Evolutionary conservation across 2,888 invertebrate species (phyloP), one percentile per base, ranked within the genome.

Genomic region (Stenodera caucasica): DNA sequence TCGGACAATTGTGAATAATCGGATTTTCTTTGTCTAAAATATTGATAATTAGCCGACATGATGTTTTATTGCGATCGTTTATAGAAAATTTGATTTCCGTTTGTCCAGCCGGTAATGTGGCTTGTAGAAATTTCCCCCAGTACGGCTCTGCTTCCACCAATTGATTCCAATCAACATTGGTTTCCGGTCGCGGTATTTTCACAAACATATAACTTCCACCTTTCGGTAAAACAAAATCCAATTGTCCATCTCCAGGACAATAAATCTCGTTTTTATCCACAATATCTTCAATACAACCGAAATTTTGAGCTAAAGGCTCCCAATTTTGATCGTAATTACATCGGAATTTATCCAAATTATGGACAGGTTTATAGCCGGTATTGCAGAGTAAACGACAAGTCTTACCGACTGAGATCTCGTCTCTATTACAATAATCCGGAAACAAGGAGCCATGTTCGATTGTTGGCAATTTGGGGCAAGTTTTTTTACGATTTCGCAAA

Each of bases 161-260:
- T 67, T 82, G 79, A 82, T 81, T n/a, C 84, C 85, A 88, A 75
- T 89, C 87, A 72, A 88, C 83, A 76, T 89, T 89, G 32, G 89
- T 86, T 71, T 85, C 84, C 0, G 86, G 82, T 60, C 84, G 81
- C 2, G 84, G 83, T 57, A 86, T 82, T 51, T 80, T 78, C 49
- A 86, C 81, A 59, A 80, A 75, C 68, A 82, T 81, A 14, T 81
- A 79, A 40, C 76, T 78, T 67, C 83, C 81, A 37, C 83, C 81
- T 18, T 79, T 73, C 35, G 83, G 82, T 51, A 89, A 79, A 51
- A 83, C 82, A 33, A 86, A 83, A 32, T 83, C 84, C 45, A 88
- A 81, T 70, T 86, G 84, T 45, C 84, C 79, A 37, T 71, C 69
- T 29, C 67, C 81, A 0, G 89, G 88, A 72, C 89, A 90, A 90